Evolutionary conservation across 2,888 invertebrate genomes (phyloP), one percentile per base, ranked within the genome.

Genomic region (Tinea pellionella): DNA sequence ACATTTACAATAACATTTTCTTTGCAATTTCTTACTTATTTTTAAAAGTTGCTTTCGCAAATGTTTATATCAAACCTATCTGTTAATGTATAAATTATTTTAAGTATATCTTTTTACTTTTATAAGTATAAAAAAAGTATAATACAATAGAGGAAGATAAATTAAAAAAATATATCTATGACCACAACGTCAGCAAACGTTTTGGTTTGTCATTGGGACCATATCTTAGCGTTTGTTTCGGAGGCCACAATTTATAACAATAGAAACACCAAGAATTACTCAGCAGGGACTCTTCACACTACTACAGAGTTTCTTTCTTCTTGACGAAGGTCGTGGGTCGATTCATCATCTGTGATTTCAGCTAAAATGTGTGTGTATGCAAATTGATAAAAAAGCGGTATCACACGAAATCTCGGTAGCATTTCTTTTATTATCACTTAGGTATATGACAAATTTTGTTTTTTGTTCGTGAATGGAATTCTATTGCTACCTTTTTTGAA

Each of bases 271-370:
- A 57, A 57, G 57, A 57, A 57, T 57, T 32, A 15, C 57, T 15
- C 57, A 57, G 57, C 57, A 32, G 57, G 57, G 57, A 32, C 15
- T 32, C 57, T 57, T 32, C 57, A 57, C 32, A 57, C 30, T 15
- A 13, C 19, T 32, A 57, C 6, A 8, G 65, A 68, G 69, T 8
- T 71, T 75, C 74, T 77, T 76, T 72, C 69, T 62, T 65, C 63
- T 68, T 70, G 73, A 74, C 74, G 72, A 72, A 74, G 75, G 75
- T 77, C 77, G 75, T 71, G 64, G 63, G 68, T 73, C 72, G 74
- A 78, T 77, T 72, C 76, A 74, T 78, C 78, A 71, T 68, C 58
- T 24, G 60, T 60, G 62, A 63, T 67, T 67, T 68, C 68, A 68
- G 65, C 66, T 53, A 15, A 37, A 37, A 37, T 15, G 47, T 16